A percentile compares a stretch with the other conserved stretches of the same genome.
Evolutionary conservation across 2,888 invertebrate genomes (phyloP).

Genomic region (Ditylenchus weischeri): DNA sequence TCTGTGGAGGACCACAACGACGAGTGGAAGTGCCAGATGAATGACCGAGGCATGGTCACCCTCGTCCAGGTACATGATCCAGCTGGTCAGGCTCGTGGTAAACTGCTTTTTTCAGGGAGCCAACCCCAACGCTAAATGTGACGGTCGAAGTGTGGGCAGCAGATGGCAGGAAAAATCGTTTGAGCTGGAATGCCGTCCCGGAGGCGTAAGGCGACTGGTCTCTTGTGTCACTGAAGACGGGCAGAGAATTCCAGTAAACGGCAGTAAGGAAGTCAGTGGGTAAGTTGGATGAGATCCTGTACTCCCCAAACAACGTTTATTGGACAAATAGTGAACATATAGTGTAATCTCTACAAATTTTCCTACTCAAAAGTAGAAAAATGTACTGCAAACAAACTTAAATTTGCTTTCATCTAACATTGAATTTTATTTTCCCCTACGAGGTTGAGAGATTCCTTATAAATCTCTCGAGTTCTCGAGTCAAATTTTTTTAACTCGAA

Average conservation of each 20-base stretch:
- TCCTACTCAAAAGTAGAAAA: too few relatives aligned
- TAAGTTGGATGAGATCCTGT: too few relatives aligned
- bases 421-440: too few relatives aligned
- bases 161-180: constrained; percentile 42
- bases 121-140: constrained; percentile 42
- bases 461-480: too few relatives aligned
- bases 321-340: too few relatives aligned
- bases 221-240: constrained; percentile 41
- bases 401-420: too few relatives aligned
- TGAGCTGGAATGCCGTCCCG: constrained; percentile 40
- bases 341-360: too few relatives aligned
- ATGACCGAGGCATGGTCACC: constrained; percentile 35
- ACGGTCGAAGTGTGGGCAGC: constrained; percentile 36
- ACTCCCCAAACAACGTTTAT: too few relatives aligned
- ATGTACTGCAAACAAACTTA: too few relatives aligned
- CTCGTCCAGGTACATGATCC: constrained; percentile 24
- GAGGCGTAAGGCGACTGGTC: constrained; percentile 30
- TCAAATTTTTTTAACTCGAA: too few relatives aligned
- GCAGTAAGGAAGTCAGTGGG: constrained; percentile 27
- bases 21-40: constrained; percentile 36
- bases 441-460: too few relatives aligned
- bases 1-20: constrained; percentile 35
- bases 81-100: neutral
- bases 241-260: constrained; percentile 27
- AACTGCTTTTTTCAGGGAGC: constrained; percentile 18